phyloP scores from a whole-genome alignment of 1,140 invertebrate genomes.

The Melitaea cinxia region DNA sequence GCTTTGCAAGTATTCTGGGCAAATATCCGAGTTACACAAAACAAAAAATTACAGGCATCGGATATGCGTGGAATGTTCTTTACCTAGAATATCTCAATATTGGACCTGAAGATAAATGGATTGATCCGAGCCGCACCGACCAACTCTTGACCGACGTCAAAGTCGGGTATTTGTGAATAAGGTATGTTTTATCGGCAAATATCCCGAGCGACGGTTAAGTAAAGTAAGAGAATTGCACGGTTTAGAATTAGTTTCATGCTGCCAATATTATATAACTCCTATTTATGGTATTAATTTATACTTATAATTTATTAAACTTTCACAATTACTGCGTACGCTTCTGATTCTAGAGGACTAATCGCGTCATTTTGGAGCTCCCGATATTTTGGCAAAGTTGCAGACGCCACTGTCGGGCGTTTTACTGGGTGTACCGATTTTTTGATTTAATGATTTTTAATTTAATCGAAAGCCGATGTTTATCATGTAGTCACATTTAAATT shows the following conservation, averaged over 20 bases:
- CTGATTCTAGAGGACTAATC: no score
- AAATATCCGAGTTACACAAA: no score
- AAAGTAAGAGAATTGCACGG: not conserved
- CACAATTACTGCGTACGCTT: no score
- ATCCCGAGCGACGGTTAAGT: not conserved
- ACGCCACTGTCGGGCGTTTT: no score
- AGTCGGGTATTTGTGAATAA: conserved; percentile 6
- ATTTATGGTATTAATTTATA: not conserved
- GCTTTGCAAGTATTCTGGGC: no score
- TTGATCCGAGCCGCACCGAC: conserved; percentile 2
- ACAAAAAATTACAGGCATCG: not conserved
- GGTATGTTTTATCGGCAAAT: conserved; percentile 13
- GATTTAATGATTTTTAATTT: no score
- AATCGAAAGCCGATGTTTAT: no score
- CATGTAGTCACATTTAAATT: no score
- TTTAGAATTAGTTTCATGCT: not conserved
- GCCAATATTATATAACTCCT: not conserved
- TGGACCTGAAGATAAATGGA: conserved; percentile 37
- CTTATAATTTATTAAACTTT: no score
- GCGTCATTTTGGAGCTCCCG: no score
- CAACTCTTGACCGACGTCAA: conserved; percentile 17
- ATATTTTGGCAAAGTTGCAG: no score
- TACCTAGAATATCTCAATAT: conserved; percentile 40
- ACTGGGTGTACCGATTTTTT: no score
- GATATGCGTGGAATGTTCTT: conserved; percentile 31